Evolutionary conservation across 2,888 invertebrate genomes (phyloP).

Genomic region (Euclidia mi): DNA sequence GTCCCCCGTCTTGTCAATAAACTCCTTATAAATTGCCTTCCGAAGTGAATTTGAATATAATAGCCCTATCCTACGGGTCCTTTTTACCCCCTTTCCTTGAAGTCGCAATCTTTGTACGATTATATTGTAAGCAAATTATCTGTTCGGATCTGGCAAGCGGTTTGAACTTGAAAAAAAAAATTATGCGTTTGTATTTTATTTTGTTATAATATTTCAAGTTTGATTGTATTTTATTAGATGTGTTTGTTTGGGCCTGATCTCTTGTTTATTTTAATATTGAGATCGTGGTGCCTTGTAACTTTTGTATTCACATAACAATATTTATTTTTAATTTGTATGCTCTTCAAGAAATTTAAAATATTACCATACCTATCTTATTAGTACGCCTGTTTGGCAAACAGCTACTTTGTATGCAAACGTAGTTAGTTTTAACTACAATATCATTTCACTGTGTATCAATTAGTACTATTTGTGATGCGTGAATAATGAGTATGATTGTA

Average conservation of each 20-base stretch:
- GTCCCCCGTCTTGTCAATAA: constrained; percentile 86
- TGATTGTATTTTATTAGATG: constrained; percentile 14
- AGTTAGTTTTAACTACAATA: not conserved
- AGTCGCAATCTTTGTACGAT: constrained; percentile 87
- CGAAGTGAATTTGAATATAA: constrained; percentile 89
- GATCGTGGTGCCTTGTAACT: not conserved
- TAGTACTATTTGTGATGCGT: too few species aligned
- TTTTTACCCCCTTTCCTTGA: constrained; percentile 84
- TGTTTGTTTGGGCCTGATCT: not conserved
- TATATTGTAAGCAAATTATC: constrained; percentile 91
- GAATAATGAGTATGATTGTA: too few species aligned
- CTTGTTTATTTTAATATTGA: not conserved
- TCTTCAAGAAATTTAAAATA: too few species aligned
- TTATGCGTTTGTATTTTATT: constrained; percentile 64
- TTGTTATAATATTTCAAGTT: constrained; percentile 54
- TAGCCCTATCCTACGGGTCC: constrained; percentile 81
- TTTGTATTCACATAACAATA: not conserved
- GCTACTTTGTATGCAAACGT: not conserved
- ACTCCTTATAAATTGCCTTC: constrained; percentile 89
- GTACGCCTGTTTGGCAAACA: too few species aligned
- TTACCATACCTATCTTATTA: too few species aligned
- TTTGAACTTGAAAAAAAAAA: constrained; percentile 64
- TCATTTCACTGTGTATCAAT: too few species aligned
- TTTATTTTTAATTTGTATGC: too few species aligned
- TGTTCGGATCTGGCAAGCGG: constrained; percentile 82